Conservation (phyloP, 2,888 invertebrate species). For the Rhingia campestris region DNA sequence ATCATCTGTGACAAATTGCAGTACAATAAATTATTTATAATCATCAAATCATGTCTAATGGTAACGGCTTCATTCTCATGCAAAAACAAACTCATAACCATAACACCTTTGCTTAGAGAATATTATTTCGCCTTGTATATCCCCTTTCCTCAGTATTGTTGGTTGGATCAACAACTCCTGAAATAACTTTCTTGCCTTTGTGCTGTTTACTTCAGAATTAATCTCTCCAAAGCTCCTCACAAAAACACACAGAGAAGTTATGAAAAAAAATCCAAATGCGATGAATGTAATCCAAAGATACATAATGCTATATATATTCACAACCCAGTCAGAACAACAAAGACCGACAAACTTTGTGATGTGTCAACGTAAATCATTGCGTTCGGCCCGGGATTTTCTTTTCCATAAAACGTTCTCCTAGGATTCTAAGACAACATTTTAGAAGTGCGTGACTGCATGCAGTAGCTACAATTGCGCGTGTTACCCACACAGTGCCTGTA, state of each 20-base stretch:
- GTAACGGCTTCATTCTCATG: conserved; percentile 20
- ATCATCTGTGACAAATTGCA: conserved; percentile 21
- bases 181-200: not conserved
- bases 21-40: conserved; percentile 17
- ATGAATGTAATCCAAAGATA: conserved; percentile 7
- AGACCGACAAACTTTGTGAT: conserved; percentile 45
- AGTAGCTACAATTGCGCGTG: conserved; percentile 30
- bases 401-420: conserved; percentile 2
- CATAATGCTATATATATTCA: conserved; percentile 3
- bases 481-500: not conserved
- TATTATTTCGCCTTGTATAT: not conserved
- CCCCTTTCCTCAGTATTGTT: not conserved
- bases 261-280: not conserved
- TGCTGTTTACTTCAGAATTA: conserved; percentile 17
- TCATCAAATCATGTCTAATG: conserved; percentile 22
- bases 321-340: conserved; percentile 5
- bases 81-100: conserved; percentile 4
- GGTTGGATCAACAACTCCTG: not conserved
- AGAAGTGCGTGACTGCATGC: conserved; percentile 54
- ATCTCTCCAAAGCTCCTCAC: not conserved
- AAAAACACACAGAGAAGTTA: not conserved
- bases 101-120: conserved; percentile 6
- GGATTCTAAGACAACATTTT: not conserved
- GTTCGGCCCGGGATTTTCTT: conserved; percentile 22
- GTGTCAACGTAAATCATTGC: conserved; percentile 54